Percentiles rank a stretch among this genome's conserved stretches.
Evolutionary conservation across 2,797 vertebrate species (phyloP).

Genomic region (Octomys mimax): DNA sequence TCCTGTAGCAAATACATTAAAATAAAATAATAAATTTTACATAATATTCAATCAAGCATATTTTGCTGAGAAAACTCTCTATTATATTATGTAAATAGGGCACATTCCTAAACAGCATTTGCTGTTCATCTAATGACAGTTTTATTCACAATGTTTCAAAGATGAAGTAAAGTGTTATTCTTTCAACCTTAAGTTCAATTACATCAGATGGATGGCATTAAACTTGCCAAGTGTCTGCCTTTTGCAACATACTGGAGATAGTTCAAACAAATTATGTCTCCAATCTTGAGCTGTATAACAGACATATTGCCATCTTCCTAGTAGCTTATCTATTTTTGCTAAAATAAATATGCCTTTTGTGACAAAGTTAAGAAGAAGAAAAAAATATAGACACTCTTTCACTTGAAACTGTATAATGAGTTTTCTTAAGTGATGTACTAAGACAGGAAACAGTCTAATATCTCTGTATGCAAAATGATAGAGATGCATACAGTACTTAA

Average conservation of each 20-base stretch:
- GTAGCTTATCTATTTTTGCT: slow-evolving; percentile 33
- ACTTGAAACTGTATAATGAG: not conserved
- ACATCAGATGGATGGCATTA: slow-evolving; percentile 15
- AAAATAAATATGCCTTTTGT: slow-evolving; percentile 64
- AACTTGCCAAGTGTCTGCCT: slow-evolving; percentile 11
- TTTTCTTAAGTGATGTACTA: slow-evolving; percentile 38
- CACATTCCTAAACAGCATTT: not conserved
- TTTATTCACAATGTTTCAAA: slow-evolving; percentile 46
- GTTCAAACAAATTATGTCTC: slow-evolving; percentile 45
- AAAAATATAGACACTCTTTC: not conserved
- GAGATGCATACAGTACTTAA: not conserved
- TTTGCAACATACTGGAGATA: slow-evolving; percentile 20
- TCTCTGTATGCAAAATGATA: not conserved
- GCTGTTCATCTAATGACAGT: not conserved
- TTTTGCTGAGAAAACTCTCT: slow-evolving; percentile 8
- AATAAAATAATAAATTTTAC: not conserved
- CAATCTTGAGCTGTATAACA: not conserved
- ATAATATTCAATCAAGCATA: not conserved
- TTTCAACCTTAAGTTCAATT: slow-evolving; percentile 44
- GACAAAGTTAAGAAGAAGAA: slow-evolving; percentile 38
- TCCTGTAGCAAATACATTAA: no score
- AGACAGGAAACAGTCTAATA: not conserved
- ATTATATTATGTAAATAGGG: not conserved
- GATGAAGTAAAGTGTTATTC: slow-evolving; percentile 42
- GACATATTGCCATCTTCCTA: not conserved